Base-by-base conservation (phyloP, 2,797 vertebrate genomes). In the Perodicticus potto region DNA sequence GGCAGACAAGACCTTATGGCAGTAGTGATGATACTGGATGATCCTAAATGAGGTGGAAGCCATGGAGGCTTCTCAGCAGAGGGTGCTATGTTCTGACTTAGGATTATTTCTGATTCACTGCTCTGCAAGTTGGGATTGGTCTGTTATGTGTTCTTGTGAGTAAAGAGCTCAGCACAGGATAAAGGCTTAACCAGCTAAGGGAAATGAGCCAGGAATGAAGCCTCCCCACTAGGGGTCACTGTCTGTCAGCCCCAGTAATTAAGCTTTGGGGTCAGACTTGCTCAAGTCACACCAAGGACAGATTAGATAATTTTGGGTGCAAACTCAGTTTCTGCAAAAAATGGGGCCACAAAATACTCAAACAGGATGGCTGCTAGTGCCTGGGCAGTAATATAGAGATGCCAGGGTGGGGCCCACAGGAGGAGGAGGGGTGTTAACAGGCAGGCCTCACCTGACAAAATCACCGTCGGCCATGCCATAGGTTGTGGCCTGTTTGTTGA, bases 391-490 rank as follows among this genome's bases (percentile, higher is more conserved):
- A 40, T 3, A 40, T 3, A 61, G 32, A 53, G 34, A 63, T 4
- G 10, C 37, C n/a, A 29, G 14, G 45, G 6, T 2, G 22, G 43
- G 55, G 11, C 19, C 85, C 53, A 70, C 2, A 32, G 11, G 4
- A 19, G 0, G 2, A 2, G 25, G 22, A 53, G 32, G 8, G 4
- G 23, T 0, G 29, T 8, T 29, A 2, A 69, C n/a, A 32, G 23
- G n/a, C 4, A 23, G 40, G 70, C 40, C 98, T 93, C 93, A 99
- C 99, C 99, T 99, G 95, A 99, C 99, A 70, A 99, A 99, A 97
- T 99, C 99, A 0, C 99, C 99, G 2, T 99, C 99, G 0, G 99
- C 99, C 99, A 99, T 99, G 92, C 99, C 99, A 0, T 99, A 99
- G 0, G 99, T 99, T 0, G 99, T 99, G 0, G 99, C 99, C 97